These are phyloP conservation scores for Rhombomys opimus DNA, from an alignment of 2,113 vertebrate genomes.

Conservation along the genomic window DNA sequence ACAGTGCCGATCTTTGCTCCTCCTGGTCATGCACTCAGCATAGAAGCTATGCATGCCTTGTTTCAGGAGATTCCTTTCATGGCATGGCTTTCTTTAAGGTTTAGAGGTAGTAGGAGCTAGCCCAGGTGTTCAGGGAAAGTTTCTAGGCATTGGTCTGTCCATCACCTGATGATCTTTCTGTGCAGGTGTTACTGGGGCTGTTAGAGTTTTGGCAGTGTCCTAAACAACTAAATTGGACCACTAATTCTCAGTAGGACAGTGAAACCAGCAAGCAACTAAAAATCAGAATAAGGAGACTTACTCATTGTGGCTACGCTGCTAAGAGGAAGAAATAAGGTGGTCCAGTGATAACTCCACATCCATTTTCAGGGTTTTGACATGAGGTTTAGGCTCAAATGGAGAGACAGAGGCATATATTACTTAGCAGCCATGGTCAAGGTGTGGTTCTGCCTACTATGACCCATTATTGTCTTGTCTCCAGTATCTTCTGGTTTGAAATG, in stretches of 20 bases:
- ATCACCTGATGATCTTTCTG: accelerated
- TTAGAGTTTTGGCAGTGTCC: background rate
- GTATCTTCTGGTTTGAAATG: background rate
- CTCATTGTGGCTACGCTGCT: background rate
- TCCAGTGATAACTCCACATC: too few relatives aligned
- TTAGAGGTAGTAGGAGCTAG: background rate
- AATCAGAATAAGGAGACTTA: background rate
- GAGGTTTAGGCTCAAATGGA: background rate
- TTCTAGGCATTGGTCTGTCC: accelerated
- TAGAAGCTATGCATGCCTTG: accelerated
- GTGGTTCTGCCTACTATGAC: background rate
- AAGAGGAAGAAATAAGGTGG: background rate
- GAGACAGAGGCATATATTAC: background rate
- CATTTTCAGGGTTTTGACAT: background rate
- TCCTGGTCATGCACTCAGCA: accelerated
- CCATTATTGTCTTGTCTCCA: background rate
- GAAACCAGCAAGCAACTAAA: background rate
- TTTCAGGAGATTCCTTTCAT: background rate
- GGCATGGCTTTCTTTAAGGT: accelerated
- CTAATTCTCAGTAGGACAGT: background rate
- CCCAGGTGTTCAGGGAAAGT: too few relatives aligned
- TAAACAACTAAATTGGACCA: background rate
- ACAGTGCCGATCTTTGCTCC: accelerated
- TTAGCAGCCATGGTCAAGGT: background rate
- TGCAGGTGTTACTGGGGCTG: background rate